Evolutionary conservation across 2,888 invertebrate species (phyloP), one percentile per base, ranked within the genome.

Genomic region (Clitarchus hookeri): DNA sequence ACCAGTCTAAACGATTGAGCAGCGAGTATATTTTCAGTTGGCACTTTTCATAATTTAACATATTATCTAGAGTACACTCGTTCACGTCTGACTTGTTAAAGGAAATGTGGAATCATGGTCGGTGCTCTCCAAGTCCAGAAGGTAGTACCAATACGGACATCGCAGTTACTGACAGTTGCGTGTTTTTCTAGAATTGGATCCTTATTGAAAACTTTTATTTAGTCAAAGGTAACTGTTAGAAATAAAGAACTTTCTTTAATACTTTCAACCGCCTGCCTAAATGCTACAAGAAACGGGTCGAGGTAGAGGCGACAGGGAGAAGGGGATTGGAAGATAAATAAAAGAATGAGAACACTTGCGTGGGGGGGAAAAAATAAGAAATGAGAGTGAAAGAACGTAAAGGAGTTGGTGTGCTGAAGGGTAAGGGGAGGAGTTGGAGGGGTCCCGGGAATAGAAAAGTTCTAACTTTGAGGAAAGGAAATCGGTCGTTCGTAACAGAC

Each of bases 391-490:
- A 27, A 53, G 84, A 65, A 84, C 25, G 65, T 25, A 77, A 77
- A 25, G 65, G 53, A 53, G 12, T 19, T 53, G 13, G 36, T 36
- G 36, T 36, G 36, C 8, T 2, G 26, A 27, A 25, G 6, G 84
- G 27, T 6, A 11, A 3, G 65, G 54, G 1, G 65, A 36, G 77
- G 27, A 25, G 53, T 16, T 16, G 26, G 1, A 77, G 77, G 65
- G 54, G n/a, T 54, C 44, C 53, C 84, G 54, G 65, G 65, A 84
- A 84, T 84, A 77, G 84, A 77, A 84, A 84, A 84, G 84, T 84
- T 84, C 54, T 25, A 25, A 84, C 54, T 84, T 82, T 82, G 82
- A 82, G 82, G 82, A 82, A 82, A 82, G 82, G 82, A 82, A 82
- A 82, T 82, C 82, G 44, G 82, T 82, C 82, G 82, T 82, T 82